These are phyloP conservation scores for Platypus cylindrus DNA, from an alignment of 2,888 invertebrate genomes.

Conservation along the genomic window DNA sequence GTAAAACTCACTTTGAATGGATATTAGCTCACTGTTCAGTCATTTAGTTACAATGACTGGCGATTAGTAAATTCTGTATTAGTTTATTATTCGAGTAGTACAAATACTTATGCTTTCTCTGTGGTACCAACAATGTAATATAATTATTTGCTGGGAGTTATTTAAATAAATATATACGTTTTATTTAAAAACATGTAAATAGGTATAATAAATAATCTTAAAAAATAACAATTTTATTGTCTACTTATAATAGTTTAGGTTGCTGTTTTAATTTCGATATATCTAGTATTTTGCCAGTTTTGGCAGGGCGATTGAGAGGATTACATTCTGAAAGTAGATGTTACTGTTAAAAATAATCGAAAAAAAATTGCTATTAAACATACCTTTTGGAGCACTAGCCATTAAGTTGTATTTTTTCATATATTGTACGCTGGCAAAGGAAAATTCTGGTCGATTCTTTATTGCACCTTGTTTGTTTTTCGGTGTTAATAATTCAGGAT, in stretches of 20 bases:
- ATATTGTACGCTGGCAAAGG: constrained; percentile 58
- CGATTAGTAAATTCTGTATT: no score
- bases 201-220: no score
- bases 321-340: not conserved
- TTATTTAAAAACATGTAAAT: no score
- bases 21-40: no score
- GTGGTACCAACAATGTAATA: no score
- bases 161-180: no score
- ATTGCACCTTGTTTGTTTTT: constrained; percentile 17
- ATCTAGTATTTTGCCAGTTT: constrained; percentile 46
- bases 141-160: no score
- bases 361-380: constrained; percentile 2
- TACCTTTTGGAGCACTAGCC: constrained; percentile 14
- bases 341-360: constrained; percentile 3
- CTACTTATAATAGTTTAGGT: constrained; percentile 45
- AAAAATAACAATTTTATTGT: constrained; percentile 6
- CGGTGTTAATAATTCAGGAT: constrained; percentile 6
- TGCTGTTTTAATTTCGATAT: constrained; percentile 56
- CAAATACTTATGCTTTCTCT: no score
- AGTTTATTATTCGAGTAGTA: no score
- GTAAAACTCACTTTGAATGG: no score
- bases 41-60: no score
- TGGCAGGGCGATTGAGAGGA: no score
- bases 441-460: constrained; percentile 43
- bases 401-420: constrained; percentile 53